A percentile compares a stretch with the other conserved stretches of the same genome.
Evolutionary conservation across 2,797 vertebrate genomes (phyloP).

Genomic region (Periparus ater): DNA sequence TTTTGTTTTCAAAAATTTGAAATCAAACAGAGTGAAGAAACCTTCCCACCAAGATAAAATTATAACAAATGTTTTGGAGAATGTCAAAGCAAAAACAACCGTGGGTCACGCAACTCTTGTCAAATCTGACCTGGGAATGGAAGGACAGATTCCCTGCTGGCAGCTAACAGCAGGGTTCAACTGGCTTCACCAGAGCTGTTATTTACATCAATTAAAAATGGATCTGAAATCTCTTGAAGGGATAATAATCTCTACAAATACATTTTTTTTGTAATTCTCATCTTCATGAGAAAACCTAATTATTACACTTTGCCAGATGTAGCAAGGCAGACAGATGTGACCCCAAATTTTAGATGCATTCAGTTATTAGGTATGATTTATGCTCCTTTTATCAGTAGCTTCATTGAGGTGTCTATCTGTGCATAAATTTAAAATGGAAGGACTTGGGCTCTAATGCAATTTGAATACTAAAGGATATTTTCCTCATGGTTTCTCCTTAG

Average conservation of each 20-base stretch:
- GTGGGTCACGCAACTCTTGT: background rate
- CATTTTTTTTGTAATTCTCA: background rate
- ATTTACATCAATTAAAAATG: conserved; percentile 18
- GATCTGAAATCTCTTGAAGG: background rate
- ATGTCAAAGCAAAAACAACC: background rate
- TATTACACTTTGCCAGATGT: conserved; percentile 21
- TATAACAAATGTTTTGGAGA: background rate
- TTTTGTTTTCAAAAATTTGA: background rate
- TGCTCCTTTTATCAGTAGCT: background rate
- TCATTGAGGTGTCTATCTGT: background rate
- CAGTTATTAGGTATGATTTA: conserved; percentile 9
- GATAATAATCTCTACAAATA: conserved; percentile 1
- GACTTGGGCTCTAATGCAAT: background rate
- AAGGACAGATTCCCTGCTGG: background rate
- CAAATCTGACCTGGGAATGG: background rate
- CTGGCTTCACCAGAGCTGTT: background rate
- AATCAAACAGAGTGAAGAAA: background rate
- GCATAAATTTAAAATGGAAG: background rate
- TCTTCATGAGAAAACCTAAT: conserved; percentile 12
- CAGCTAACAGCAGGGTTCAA: background rate
- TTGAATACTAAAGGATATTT: background rate
- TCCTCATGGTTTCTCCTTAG: background rate
- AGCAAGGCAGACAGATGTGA: conserved; percentile 16
- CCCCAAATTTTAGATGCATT: conserved; percentile 15
- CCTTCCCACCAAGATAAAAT: background rate